A percentile compares a stretch with the other conserved stretches of the same genome.
These are phyloP conservation scores for Euclidia mi DNA, from an alignment of 2,888 invertebrate species.

Conservation along the genomic window DNA sequence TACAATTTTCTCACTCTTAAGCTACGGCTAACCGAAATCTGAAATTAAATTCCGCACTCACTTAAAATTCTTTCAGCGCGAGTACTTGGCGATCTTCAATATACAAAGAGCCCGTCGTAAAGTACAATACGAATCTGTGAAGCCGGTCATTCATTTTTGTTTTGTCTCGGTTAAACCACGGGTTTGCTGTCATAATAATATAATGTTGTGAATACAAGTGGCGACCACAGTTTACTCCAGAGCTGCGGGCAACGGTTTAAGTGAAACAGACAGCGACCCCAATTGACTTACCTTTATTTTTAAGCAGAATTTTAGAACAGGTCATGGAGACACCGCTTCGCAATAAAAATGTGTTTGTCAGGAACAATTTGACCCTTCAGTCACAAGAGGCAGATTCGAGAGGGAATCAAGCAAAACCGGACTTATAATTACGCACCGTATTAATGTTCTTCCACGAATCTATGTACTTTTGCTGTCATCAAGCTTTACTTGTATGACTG, in stretches of 20 bases:
- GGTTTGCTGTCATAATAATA: conserved; percentile 72
- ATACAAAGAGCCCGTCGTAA: conserved; percentile 54
- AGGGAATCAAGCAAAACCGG: neutral
- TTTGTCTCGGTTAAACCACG: conserved; percentile 65
- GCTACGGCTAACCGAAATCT: conserved; percentile 28
- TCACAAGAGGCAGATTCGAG: neutral
- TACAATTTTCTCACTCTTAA: conserved; percentile 46
- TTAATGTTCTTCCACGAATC: conserved; percentile 42
- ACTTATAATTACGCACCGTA: conserved; percentile 33
- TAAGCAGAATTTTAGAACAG: conserved; percentile 28
- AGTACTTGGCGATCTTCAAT: conserved; percentile 53
- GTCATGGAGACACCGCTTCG: conserved; percentile 20
- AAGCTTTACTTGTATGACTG: conserved; percentile 31
- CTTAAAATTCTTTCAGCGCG: conserved; percentile 51
- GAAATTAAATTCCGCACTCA: conserved; percentile 47
- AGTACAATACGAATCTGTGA: conserved; percentile 61
- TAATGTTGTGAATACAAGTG: conserved; percentile 74
- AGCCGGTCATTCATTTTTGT: conserved; percentile 62
- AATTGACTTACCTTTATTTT: conserved; percentile 49
- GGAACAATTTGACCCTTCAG: conserved; percentile 13
- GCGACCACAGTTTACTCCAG: conserved; percentile 71
- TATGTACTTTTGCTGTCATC: conserved; percentile 27
- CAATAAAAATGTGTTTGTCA: conserved; percentile 22
- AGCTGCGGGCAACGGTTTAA: conserved; percentile 77
- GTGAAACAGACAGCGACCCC: conserved; percentile 80